Evolutionary conservation across 2,797 vertebrate species (phyloP), one percentile per base, ranked within the genome.

Genomic region (Schizopygopsis malacanthus): DNA sequence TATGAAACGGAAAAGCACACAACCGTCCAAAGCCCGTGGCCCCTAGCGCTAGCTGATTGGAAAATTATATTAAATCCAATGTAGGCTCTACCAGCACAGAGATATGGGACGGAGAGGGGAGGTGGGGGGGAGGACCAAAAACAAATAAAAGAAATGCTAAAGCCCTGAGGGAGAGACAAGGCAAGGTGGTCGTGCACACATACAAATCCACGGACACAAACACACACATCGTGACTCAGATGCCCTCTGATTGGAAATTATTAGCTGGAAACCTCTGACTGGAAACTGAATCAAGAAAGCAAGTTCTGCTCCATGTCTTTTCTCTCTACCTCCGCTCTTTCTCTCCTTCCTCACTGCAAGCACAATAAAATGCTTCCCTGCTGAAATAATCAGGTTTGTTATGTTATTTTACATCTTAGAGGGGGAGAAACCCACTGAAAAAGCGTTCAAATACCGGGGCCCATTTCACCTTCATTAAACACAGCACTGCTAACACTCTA

Each of bases 61-160:
- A 94, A 94, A 95, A 95, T 91, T 90, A 94, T 94, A 95, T 94
- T 93, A 95, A 95, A 94, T 79, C 91, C 92, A 91, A 94, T 91
- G 82, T 86, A 89, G 92, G 90, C 91, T 91, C 91, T 82, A 83
- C 79, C 79, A 71, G 87, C 88, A 90, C 88, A n/a, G 25, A 59
- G 77, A 84, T 86, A 84, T 41, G 1, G 45, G 5, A 25, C 22
- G 84, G 63, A 33, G 33, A 33, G 50, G 83, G 6, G 2, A 84
- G 15, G 87, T 33, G 33, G 63, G 50, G 4, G 83, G 6, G 2
- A 84, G 15, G 87, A 89, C 82, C 91, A 91, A 90, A 88, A 92
- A 93, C 90, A 92, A 93, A 94, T 90, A 90, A 93, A 92, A 80
- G 88, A 92, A 93, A 93, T 92, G 83, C 87, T 85, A 85, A 86